Percentiles rank a stretch among this genome's conserved stretches.
These are phyloP conservation scores for Centropus bengalensis DNA, from an alignment of 2,113 vertebrate genomes.

Conservation along the genomic window DNA sequence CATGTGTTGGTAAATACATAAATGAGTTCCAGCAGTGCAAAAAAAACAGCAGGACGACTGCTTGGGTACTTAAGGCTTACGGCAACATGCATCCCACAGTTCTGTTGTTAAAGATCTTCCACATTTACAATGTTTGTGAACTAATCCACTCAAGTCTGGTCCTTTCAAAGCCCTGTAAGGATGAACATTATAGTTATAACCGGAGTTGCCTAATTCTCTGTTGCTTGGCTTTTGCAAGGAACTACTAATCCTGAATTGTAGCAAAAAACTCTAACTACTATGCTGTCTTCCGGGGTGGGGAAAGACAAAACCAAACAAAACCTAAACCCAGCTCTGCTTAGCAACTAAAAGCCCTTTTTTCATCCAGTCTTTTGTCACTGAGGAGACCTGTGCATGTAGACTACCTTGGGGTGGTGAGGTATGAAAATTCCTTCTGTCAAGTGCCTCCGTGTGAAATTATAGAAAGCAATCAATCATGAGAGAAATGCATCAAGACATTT, in stretches of 20 bases:
- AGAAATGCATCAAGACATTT: constrained; percentile 30
- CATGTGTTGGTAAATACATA: too few relatives aligned
- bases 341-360: not conserved
- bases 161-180: not conserved
- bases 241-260: not conserved
- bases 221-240: not conserved
- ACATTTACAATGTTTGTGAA: not conserved
- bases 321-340: not conserved
- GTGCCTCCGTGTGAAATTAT: not conserved
- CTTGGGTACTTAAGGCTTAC: not conserved
- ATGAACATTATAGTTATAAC: not conserved
- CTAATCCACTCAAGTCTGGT: not conserved
- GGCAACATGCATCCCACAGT: not conserved
- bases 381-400: not conserved
- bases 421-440: constrained; percentile 37
- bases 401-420: not conserved
- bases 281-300: not conserved
- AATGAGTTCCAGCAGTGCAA: not conserved
- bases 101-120: not conserved
- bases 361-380: not conserved
- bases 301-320: not conserved
- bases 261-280: not conserved
- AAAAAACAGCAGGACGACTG: not conserved
- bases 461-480: constrained; percentile 19
- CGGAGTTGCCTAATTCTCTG: not conserved